Conservation (phyloP, 1,140 invertebrate species). For the Tetragnatha versicolor region DNA sequence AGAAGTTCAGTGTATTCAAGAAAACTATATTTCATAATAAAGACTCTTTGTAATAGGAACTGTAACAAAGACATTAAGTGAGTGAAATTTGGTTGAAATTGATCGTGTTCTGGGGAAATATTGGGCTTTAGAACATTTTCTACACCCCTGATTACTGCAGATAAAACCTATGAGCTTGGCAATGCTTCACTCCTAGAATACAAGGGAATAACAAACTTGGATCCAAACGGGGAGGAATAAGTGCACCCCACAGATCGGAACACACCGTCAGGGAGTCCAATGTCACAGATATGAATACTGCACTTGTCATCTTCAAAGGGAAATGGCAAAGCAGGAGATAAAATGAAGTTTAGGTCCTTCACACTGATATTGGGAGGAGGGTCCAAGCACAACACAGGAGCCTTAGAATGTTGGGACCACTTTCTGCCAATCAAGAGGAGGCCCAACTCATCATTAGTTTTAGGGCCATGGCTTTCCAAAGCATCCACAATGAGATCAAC, state of each 20-base stretch:
- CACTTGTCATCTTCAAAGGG: conserved; percentile 75
- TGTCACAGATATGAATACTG: conserved; percentile 85
- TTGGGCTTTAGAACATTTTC: no score
- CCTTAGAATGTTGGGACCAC: conserved; percentile 77
- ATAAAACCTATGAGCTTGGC: no score
- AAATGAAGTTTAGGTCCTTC: conserved; percentile 76
- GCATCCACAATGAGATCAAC: conserved; percentile 77
- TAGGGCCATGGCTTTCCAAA: conserved; percentile 67
- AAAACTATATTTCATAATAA: no score
- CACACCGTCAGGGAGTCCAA: conserved; percentile 80
- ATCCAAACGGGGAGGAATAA: conserved; percentile 87
- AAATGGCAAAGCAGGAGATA: conserved; percentile 78
- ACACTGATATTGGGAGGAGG: conserved; percentile 73
- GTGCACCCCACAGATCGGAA: conserved; percentile 79
- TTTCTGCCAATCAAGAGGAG: conserved; percentile 65
- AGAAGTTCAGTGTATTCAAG: no score
- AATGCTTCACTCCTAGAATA: conserved; percentile 66
- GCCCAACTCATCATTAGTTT: conserved; percentile 48
- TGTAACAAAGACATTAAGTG: no score
- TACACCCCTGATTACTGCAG: no score
- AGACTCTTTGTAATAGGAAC: no score
- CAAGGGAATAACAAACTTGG: conserved; percentile 85
- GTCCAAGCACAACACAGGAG: conserved; percentile 82
- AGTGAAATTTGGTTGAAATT: no score
- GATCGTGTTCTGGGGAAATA: no score